Evolutionary conservation across 2,113 vertebrate genomes (phyloP).

Genomic region (Cygnus atratus): DNA sequence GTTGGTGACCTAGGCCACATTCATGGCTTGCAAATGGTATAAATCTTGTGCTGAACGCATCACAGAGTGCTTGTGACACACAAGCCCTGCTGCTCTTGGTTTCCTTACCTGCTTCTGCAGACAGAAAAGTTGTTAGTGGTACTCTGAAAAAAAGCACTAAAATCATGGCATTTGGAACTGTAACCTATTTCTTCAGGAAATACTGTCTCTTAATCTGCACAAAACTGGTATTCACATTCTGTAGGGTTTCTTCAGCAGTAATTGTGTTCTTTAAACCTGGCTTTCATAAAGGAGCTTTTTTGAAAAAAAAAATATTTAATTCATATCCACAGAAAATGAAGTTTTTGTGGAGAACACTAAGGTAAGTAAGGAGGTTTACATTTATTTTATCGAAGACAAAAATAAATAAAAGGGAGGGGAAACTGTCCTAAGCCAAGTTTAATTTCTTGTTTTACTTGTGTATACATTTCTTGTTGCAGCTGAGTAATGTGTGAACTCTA

Average conservation of each 20-base stretch:
- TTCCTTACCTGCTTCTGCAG: background rate
- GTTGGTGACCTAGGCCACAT: background rate
- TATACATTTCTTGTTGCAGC: background rate
- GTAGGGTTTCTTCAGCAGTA: background rate
- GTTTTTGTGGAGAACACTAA: background rate
- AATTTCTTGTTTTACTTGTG: background rate
- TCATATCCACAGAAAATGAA: background rate
- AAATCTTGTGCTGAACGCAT: background rate
- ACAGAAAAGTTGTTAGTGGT: background rate
- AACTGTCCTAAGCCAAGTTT: background rate
- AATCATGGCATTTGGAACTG: background rate
- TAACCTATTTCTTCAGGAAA: background rate
- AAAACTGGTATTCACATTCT: background rate
- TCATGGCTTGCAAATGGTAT: background rate
- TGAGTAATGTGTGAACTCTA: background rate
- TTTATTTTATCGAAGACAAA: background rate
- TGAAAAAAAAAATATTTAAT: background rate
- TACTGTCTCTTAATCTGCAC: background rate
- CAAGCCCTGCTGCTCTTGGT: accelerated
- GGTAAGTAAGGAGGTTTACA: background rate
- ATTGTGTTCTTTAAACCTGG: background rate
- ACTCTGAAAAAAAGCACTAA: background rate
- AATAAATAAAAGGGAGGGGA: background rate
- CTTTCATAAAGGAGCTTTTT: background rate
- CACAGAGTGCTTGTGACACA: no score